Evolutionary conservation across 2,113 vertebrate species (phyloP), one percentile per base, ranked within the genome.

Genomic region (Cryptotis parvus): DNA sequence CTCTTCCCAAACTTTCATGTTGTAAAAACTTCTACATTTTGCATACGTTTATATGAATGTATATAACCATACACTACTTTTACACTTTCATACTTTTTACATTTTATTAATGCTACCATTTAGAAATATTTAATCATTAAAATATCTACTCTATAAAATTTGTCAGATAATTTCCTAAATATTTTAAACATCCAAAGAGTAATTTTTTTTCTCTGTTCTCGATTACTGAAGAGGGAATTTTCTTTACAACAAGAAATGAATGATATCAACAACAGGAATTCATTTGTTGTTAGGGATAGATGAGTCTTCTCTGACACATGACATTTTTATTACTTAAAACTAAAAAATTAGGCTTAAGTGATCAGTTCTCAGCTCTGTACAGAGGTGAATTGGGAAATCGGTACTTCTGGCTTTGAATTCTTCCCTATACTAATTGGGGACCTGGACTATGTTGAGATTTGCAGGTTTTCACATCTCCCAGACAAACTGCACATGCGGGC

Each of bases 321-420:
- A 55, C 31, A 69, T 80, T 55, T 52, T 55, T 73, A 4, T 35
- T 73, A 49, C 70, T 86, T 87, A 69, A 89, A 83, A 74, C 20
- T 31, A 29, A 76, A 92, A 75, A 83, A 3, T 2, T 11, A 24
- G n/a, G 10, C 4, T 45, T 8, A 5, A 73, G 33, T 58, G 55
- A 49, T n/a, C 15, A 31, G 79, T 69, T 74, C 75, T 37, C 12
- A 14, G 31, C 39, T 33, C 37, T 73, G 83, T 78, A 91, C 52
- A 86, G 82, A 20, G 68, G 72, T 88, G 63, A 89, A 41, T 4
- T 39, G 52, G 75, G 43, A 84, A 94, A 70, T 94, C 95, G 95
- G 95, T 65, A 11, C 9, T 96, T 97, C 93, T 37, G 86, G 97
- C 97, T 98, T 97, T 96, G 98, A 98, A 96, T 95, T 97, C 91